These are phyloP conservation scores for Antheraea yamamai DNA, from an alignment of 2,888 invertebrate genomes.

Conservation along the genomic window DNA sequence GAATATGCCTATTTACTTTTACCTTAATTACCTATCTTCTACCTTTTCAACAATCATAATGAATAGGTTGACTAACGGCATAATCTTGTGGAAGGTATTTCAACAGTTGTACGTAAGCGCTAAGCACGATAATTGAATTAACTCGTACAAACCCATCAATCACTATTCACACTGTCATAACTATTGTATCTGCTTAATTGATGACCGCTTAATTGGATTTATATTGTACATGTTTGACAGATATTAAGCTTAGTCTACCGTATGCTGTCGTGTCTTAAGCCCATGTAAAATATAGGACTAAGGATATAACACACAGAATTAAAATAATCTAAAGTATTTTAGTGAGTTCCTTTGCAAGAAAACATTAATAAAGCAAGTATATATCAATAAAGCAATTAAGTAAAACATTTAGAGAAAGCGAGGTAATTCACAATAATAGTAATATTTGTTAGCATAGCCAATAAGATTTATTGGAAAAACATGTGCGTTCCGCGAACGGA, in stretches of 20 bases:
- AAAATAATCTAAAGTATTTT: background rate
- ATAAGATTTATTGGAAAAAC: too few relatives aligned
- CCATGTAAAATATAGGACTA: background rate
- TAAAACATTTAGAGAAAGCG: too few relatives aligned
- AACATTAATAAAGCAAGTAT: too few relatives aligned
- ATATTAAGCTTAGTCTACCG: background rate
- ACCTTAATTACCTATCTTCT: too few relatives aligned
- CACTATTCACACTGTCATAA: constrained; percentile 13
- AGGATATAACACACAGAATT: background rate
- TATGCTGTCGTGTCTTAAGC: background rate
- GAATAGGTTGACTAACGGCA: background rate
- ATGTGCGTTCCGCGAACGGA: too few relatives aligned
- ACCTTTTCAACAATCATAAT: background rate
- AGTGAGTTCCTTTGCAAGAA: too few relatives aligned
- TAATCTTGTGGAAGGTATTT: background rate
- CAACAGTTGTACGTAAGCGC: background rate
- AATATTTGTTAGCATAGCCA: too few relatives aligned
- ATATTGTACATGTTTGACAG: background rate
- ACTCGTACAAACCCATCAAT: background rate
- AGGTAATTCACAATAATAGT: too few relatives aligned
- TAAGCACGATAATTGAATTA: constrained; percentile 3
- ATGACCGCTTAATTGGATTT: constrained; percentile 12
- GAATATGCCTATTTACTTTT: too few relatives aligned
- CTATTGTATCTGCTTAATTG: constrained; percentile 8
- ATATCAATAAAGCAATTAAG: too few relatives aligned